Conservation (phyloP, 2,797 vertebrate species). For the Prionace glauca region DNA sequence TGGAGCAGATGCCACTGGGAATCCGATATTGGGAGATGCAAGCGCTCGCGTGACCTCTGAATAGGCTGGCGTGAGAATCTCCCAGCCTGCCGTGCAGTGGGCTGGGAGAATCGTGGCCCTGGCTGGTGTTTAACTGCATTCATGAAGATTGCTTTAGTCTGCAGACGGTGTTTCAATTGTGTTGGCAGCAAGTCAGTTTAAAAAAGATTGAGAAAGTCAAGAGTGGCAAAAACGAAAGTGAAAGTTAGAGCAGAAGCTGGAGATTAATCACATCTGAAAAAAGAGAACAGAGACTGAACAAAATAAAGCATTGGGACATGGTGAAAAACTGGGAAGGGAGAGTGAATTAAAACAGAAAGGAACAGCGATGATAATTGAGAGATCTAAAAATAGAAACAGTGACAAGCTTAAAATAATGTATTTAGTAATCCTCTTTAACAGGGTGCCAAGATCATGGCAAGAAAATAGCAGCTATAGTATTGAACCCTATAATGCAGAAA, state of each 20-base stretch:
- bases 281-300: not conserved
- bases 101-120: no score
- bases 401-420: not conserved
- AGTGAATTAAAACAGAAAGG: slow-evolving; percentile 8
- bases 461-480: not conserved
- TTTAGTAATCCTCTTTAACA: not conserved
- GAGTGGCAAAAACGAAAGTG: not conserved
- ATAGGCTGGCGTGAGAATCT: no score
- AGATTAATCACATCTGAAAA: not conserved
- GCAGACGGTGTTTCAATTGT: no score
- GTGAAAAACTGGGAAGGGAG: not conserved
- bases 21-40: no score
- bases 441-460: not conserved
- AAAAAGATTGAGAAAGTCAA: not conserved
- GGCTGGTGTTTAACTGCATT: not conserved
- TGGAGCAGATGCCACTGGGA: no score
- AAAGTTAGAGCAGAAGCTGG: not conserved
- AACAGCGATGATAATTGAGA: not conserved
- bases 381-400: not conserved
- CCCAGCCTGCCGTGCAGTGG: no score
- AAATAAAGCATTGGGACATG: not conserved
- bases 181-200: not conserved
- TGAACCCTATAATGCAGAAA: no score
- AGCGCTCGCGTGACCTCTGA: no score
- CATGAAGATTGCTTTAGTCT: not conserved